Percentiles rank a stretch among this genome's conserved stretches.
These are phyloP conservation scores for Otis tarda DNA, from an alignment of 2,113 vertebrate species.

Conservation along the genomic window DNA sequence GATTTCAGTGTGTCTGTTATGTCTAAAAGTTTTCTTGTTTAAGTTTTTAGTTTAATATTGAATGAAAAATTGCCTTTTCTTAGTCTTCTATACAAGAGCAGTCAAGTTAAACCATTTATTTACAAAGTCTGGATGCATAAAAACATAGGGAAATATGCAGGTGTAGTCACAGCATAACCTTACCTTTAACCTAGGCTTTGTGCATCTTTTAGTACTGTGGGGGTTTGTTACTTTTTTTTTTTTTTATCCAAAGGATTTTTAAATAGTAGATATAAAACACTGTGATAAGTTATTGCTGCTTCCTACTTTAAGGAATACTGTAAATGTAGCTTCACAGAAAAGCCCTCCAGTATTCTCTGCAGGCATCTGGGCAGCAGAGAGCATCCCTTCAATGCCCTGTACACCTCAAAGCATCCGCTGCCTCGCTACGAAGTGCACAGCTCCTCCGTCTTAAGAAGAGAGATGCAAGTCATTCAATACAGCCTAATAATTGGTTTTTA, in stretches of 20 bases:
- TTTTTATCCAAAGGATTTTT: background rate
- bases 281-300: background rate
- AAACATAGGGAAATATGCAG: background rate
- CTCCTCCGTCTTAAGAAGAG: background rate
- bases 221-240: background rate
- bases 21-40: background rate
- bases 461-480: accelerated
- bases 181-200: background rate
- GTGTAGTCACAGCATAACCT: background rate
- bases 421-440: background rate
- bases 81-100: background rate
- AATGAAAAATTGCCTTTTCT: background rate
- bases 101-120: background rate
- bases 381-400: background rate
- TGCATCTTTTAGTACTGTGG: background rate
- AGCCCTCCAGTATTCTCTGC: background rate
- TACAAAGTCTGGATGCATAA: background rate
- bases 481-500: background rate
- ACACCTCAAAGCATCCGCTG: background rate
- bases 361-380: background rate
- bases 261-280: background rate
- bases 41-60: background rate
- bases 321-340: background rate
- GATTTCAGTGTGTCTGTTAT: background rate
- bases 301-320: background rate